Conservation (phyloP, 2,888 invertebrate species). For the Chaetoderma sp. region DNA sequence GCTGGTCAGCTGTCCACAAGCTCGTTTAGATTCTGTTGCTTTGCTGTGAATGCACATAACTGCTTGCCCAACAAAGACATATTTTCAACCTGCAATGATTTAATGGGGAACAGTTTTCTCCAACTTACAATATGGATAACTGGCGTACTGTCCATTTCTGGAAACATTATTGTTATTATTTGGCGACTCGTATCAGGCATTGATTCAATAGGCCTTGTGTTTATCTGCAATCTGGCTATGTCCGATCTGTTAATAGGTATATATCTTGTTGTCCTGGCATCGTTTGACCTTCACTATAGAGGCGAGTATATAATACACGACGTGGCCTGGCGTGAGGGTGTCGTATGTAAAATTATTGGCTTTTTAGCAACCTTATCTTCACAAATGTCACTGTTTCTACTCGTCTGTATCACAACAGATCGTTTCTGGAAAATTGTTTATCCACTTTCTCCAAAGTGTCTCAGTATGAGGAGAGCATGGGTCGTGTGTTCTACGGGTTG, state of each 20-base stretch:
- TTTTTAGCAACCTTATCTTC: constrained; percentile 59
- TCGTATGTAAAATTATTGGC: constrained; percentile 75
- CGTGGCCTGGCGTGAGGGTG: constrained; percentile 74
- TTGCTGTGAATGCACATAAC: constrained; percentile 7
- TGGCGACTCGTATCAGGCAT: constrained; percentile 32
- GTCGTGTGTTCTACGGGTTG: too few relatives aligned
- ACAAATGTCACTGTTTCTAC: constrained; percentile 43
- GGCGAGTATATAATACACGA: constrained; percentile 75
- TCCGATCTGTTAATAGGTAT: constrained; percentile 77
- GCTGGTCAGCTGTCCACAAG: background rate
- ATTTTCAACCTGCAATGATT: constrained; percentile 43
- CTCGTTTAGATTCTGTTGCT: background rate
- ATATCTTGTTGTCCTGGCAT: constrained; percentile 75
- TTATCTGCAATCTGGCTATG: constrained; percentile 75
- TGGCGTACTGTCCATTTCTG: constrained; percentile 74
- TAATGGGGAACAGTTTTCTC: constrained; percentile 41
- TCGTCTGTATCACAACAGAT: constrained; percentile 42
- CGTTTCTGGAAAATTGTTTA: constrained; percentile 44
- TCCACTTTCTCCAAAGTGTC: constrained; percentile 23
- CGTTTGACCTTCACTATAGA: constrained; percentile 72
- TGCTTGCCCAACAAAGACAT: constrained; percentile 44
- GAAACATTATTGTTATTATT: constrained; percentile 72
- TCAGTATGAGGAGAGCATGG: background rate
- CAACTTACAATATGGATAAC: constrained; percentile 75
- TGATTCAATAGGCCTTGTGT: constrained; percentile 69